Conservation (phyloP, 2,888 invertebrate genomes). For the Spodoptera exigua region DNA sequence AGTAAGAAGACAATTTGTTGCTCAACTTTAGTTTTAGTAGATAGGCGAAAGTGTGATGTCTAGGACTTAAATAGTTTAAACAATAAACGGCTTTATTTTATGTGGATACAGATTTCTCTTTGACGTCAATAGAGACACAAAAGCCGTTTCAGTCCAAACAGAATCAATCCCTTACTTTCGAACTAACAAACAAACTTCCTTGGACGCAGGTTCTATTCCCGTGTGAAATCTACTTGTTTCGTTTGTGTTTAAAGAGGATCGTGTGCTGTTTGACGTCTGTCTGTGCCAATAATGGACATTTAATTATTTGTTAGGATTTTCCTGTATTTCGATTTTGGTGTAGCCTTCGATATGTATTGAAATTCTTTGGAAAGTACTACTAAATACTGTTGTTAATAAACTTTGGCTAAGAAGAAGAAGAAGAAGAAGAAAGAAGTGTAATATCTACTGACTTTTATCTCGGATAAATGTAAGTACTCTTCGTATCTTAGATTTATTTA, state of each 20-base stretch:
- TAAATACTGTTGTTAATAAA: too few relatives aligned
- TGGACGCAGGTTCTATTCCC: constrained; percentile 68
- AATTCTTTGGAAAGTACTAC: neutral
- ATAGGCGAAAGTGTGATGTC: too few relatives aligned
- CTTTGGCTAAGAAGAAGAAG: too few relatives aligned
- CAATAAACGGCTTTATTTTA: too few relatives aligned
- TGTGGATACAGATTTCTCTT: too few relatives aligned
- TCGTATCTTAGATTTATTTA: too few relatives aligned
- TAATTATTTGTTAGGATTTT: constrained; percentile 54
- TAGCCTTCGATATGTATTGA: neutral
- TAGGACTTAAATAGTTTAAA: too few relatives aligned
- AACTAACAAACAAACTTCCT: constrained; percentile 57
- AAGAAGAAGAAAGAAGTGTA: too few relatives aligned
- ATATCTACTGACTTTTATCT: too few relatives aligned
- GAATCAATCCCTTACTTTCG: constrained; percentile 47
- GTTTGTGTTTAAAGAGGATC: constrained; percentile 77
- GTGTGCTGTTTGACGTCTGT: constrained; percentile 79
- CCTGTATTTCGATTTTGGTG: constrained; percentile 13
- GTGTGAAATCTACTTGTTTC: constrained; percentile 62
- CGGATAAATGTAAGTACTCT: too few relatives aligned
- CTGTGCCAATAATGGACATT: constrained; percentile 77
- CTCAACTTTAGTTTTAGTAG: too few relatives aligned
- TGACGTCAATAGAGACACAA: neutral
- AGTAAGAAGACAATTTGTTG: too few relatives aligned
- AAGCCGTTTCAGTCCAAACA: constrained; percentile 29